phyloP scores from a whole-genome alignment of 2,888 invertebrate species.

The Drosophila prolongata region DNA sequence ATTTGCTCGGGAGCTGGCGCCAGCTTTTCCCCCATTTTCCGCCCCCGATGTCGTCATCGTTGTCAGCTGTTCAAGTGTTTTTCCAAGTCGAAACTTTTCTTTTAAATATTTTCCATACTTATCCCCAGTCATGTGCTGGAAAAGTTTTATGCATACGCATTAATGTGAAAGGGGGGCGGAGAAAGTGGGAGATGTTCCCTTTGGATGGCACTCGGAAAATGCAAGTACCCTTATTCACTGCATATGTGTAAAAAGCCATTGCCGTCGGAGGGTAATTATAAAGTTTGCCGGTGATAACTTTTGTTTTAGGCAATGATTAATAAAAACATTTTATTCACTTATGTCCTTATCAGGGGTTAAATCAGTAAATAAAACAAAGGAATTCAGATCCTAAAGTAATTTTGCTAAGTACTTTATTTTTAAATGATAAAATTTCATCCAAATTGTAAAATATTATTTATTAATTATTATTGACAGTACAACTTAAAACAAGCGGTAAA shows the following conservation, averaged over 20 bases:
- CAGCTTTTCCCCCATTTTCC: slow-evolving; percentile 1
- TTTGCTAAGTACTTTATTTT: too few species aligned
- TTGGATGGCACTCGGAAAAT: slow-evolving; percentile 36
- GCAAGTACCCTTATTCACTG: slow-evolving; percentile 14
- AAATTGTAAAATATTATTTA: too few species aligned
- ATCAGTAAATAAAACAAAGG: too few species aligned
- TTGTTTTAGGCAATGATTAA: slow-evolving; percentile 42
- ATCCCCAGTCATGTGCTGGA: slow-evolving; percentile 48
- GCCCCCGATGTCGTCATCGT: slow-evolving; percentile 17
- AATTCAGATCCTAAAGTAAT: too few species aligned
- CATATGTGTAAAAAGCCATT: slow-evolving; percentile 22
- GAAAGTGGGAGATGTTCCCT: slow-evolving; percentile 1
- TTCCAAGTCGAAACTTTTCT: slow-evolving; percentile 71
- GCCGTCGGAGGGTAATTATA: slow-evolving; percentile 54
- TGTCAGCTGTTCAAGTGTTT: slow-evolving; percentile 54
- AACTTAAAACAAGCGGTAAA: too few species aligned
- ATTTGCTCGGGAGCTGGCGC: slow-evolving; percentile 48
- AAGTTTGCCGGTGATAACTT: slow-evolving; percentile 61
- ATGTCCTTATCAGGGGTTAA: neutral
- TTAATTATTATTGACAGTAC: too few species aligned
- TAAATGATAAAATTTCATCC: too few species aligned
- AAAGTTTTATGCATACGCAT: slow-evolving; percentile 71
- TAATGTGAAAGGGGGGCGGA: slow-evolving; percentile 32
- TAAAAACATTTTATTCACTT: neutral
- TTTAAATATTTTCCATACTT: slow-evolving; percentile 78